Evolutionary conservation across 2,888 invertebrate species (phyloP).

Genomic region (Entomobrya proxima): DNA sequence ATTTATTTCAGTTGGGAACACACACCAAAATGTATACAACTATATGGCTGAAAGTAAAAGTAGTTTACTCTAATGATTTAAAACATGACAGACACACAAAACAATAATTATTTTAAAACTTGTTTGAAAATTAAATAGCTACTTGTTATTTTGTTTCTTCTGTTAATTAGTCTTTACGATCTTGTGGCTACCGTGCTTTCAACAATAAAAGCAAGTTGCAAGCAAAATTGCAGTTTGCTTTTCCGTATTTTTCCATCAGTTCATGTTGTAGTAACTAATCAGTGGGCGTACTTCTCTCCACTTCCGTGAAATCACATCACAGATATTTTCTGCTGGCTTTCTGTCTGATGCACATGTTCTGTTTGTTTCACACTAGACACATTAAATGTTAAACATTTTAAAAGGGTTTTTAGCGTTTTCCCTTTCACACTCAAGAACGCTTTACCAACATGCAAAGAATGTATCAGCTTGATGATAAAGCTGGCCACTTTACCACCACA

Average conservation of each 20-base stretch:
- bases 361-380: constrained; percentile 6
- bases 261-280: constrained; percentile 3
- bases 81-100: background rate
- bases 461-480: background rate
- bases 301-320: constrained; percentile 20
- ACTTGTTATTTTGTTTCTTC: background rate
- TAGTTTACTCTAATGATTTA: background rate
- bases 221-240: background rate
- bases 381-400: constrained; percentile 1
- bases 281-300: constrained; percentile 15
- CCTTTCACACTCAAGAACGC: background rate
- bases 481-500: constrained; percentile 11
- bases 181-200: background rate
- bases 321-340: background rate
- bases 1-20: constrained; percentile 25
- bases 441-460: background rate
- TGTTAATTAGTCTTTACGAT: background rate
- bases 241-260: background rate
- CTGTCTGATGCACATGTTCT: constrained; percentile 26
- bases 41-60: background rate
- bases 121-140: background rate
- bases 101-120: background rate
- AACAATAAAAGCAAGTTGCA: background rate
- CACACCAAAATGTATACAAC: background rate
- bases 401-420: background rate